Percentiles rank a stretch among this genome's conserved stretches.
phyloP scores from a whole-genome alignment of 2,888 invertebrate species.

The Trypoxylon attenuatum region DNA sequence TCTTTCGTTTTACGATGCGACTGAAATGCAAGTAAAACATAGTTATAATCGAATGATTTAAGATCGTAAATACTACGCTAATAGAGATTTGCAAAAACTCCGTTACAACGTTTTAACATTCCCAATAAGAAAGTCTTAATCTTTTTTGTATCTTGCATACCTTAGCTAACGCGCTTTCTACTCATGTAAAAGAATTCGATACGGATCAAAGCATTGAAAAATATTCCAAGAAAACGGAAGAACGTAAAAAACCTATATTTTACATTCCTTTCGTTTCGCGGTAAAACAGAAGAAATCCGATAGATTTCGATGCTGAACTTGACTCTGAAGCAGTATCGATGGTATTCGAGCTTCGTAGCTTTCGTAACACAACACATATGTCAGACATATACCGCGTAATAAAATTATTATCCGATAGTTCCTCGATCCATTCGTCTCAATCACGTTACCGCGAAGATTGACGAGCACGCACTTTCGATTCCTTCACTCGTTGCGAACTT shows the following conservation, averaged over 20 bases:
- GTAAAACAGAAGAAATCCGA: neutral
- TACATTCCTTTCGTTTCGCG: no score
- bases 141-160: no score
- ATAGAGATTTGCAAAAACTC: no score
- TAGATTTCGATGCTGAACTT: neutral
- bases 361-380: slow-evolving; percentile 1
- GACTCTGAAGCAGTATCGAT: neutral
- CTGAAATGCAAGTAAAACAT: neutral
- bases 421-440: slow-evolving; percentile 45
- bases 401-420: slow-evolving; percentile 47
- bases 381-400: slow-evolving; percentile 36
- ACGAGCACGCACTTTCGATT: slow-evolving; percentile 34
- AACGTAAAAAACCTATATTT: no score
- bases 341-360: neutral
- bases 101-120: no score
- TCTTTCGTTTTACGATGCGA: neutral
- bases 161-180: no score
- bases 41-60: neutral
- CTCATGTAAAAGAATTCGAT: no score
- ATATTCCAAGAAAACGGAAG: no score
- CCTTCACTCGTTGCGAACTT: slow-evolving; percentile 1
- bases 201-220: no score
- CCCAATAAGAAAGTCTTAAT: no score
- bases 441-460: slow-evolving; percentile 45
- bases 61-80: neutral